A percentile compares a stretch with the other conserved stretches of the same genome.
These are phyloP conservation scores for Trilocha varians DNA, from an alignment of 2,888 invertebrate genomes.

Conservation along the genomic window DNA sequence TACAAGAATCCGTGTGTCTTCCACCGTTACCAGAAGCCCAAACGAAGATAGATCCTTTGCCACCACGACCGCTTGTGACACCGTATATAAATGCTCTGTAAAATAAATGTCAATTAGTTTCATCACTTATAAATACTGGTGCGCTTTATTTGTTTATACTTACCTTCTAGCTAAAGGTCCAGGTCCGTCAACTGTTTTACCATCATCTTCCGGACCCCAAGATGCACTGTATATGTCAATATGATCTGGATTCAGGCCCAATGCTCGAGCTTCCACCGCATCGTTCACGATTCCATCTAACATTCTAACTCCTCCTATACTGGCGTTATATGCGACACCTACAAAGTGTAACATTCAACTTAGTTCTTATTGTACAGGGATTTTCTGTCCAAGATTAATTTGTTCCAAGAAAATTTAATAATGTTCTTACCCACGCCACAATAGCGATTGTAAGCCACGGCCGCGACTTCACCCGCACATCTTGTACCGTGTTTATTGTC, in stretches of 20 bases:
- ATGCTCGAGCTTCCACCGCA: slow-evolving; percentile 93
- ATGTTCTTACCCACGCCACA: slow-evolving; percentile 85
- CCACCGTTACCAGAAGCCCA: slow-evolving; percentile 99
- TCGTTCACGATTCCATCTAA: slow-evolving; percentile 97
- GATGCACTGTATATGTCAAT: slow-evolving; percentile 97
- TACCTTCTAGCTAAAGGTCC: slow-evolving; percentile 87
- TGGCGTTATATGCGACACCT: slow-evolving; percentile 95
- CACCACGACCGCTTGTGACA: slow-evolving; percentile 91
- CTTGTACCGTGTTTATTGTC: slow-evolving; percentile 99
- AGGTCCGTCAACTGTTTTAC: slow-evolving; percentile 96
- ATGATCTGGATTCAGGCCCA: slow-evolving; percentile 93
- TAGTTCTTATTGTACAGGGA: too few relatives aligned
- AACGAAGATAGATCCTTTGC: slow-evolving; percentile 95
- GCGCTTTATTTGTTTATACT: background rate
- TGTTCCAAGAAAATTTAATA: background rate
- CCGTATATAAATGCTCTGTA: slow-evolving; percentile 92
- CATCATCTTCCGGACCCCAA: slow-evolving; percentile 98
- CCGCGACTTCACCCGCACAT: slow-evolving; percentile 98
- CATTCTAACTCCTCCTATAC: slow-evolving; percentile 97
- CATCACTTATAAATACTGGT: background rate
- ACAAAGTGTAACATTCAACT: background rate
- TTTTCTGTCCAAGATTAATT: background rate
- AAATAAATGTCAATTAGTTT: slow-evolving; percentile 18
- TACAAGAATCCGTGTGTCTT: slow-evolving; percentile 95
- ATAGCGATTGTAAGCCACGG: slow-evolving; percentile 94